Conservation (phyloP, 2,797 vertebrate genomes). For the Schizothorax lantsangensis region DNA sequence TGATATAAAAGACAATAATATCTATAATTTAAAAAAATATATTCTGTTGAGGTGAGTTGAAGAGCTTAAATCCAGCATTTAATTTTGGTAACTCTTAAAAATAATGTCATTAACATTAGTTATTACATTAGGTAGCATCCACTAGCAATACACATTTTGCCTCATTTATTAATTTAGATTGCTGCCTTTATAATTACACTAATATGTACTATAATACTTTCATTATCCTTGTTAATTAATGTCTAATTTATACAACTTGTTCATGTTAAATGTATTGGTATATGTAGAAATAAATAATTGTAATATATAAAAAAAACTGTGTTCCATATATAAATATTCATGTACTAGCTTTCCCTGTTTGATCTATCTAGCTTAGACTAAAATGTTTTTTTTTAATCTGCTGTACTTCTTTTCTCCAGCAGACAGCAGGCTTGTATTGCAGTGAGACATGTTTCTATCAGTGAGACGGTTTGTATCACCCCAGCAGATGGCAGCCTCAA, state of each 20-base stretch:
- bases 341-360: background rate
- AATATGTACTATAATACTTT: background rate
- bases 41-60: background rate
- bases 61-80: background rate
- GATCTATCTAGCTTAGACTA: background rate
- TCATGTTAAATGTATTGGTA: background rate
- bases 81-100: background rate
- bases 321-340: background rate
- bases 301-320: too few species aligned
- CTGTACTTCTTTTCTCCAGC: conserved; percentile 58
- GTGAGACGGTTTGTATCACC: background rate
- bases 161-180: background rate
- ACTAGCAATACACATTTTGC: background rate
- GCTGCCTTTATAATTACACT: background rate
- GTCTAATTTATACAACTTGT: background rate
- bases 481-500: conserved; percentile 54
- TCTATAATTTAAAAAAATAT: background rate
- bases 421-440: conserved; percentile 74
- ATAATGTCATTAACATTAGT: background rate
- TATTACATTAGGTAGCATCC: too few species aligned
- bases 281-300: background rate
- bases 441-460: background rate
- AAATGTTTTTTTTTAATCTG: background rate
- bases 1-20: background rate
- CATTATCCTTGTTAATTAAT: background rate